A percentile compares a stretch with the other conserved stretches of the same genome.
phyloP scores from a whole-genome alignment of 2,113 vertebrate species.

The Anas platyrhynchos region DNA sequence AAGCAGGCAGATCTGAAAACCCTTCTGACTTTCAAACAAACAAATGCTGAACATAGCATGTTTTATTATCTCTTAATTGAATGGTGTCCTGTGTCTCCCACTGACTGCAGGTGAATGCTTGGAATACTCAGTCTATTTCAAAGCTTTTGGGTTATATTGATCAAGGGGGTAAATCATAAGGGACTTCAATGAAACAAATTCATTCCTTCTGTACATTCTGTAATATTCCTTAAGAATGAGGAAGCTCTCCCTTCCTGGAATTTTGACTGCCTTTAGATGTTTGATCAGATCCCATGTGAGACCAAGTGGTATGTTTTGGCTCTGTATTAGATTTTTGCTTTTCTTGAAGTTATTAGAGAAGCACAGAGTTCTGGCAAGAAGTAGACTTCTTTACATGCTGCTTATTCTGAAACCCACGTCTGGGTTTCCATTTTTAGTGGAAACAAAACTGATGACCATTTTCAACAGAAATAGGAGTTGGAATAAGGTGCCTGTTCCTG shows the following conservation, averaged over 20 bases:
- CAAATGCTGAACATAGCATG: background rate
- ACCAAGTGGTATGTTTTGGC: conserved; percentile 40
- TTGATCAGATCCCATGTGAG: conserved; percentile 33
- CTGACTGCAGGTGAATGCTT: conserved; percentile 20
- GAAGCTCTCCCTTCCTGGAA: conserved; percentile 46
- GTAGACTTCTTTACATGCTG: background rate
- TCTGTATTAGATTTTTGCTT: background rate
- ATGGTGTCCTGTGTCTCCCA: background rate
- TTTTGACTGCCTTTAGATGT: conserved; percentile 28
- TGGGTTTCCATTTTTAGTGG: background rate
- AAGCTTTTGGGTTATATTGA: background rate
- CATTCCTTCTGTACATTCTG: background rate
- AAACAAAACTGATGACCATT: background rate
- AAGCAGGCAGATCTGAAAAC: background rate
- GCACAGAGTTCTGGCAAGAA: conserved; percentile 12
- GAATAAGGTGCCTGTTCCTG: background rate
- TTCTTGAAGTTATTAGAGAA: conserved; percentile 38
- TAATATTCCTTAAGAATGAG: conserved; percentile 35
- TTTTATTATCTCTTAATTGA: conserved; percentile 37
- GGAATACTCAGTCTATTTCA: background rate
- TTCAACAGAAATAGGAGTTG: background rate
- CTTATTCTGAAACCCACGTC: background rate
- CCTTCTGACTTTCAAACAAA: conserved; percentile 40
- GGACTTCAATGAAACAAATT: conserved; percentile 18
- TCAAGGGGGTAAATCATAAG: background rate